Conservation (phyloP, 92 coral and sea anemone species). For the Bergia sp. region DNA sequence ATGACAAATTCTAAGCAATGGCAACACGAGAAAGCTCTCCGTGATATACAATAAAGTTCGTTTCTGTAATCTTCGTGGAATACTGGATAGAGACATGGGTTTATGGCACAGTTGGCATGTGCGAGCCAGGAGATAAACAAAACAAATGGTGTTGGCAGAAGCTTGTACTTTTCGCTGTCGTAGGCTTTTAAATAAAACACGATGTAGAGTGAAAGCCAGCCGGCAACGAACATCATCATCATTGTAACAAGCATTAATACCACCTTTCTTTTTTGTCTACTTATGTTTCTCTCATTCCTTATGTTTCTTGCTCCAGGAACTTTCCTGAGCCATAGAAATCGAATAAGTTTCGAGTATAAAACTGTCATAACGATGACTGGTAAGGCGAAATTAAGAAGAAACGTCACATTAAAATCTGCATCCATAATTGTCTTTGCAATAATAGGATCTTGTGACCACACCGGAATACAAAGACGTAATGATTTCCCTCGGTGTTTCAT, state of each 20-base stretch:
- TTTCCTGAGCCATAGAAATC: conserved; percentile 19
- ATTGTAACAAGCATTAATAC: conserved; percentile 17
- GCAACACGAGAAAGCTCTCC: neutral
- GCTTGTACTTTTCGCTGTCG: neutral
- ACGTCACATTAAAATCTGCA: neutral
- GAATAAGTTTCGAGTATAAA: conserved; percentile 15
- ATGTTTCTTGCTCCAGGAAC: conserved; percentile 11
- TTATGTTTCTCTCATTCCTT: neutral
- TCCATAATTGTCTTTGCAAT: neutral
- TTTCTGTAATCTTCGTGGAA: conserved; percentile 8
- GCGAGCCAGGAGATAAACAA: conserved; percentile 6
- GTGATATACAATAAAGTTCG: neutral
- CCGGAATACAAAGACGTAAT: neutral
- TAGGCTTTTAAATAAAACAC: neutral
- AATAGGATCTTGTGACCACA: neutral
- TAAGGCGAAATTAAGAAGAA: neutral
- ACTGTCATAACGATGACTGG: conserved; percentile 2
- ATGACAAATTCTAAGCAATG: neutral
- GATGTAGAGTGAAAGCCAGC: conserved; percentile 12
- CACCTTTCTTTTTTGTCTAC: neutral
- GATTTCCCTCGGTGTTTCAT: neutral
- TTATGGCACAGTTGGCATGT: conserved; percentile 28
- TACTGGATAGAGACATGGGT: conserved; percentile 22
- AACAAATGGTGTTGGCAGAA: neutral
- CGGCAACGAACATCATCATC: neutral